These are phyloP conservation scores for Drosophila neonasuta DNA, from an alignment of 2,888 invertebrate species.

Conservation along the genomic window DNA sequence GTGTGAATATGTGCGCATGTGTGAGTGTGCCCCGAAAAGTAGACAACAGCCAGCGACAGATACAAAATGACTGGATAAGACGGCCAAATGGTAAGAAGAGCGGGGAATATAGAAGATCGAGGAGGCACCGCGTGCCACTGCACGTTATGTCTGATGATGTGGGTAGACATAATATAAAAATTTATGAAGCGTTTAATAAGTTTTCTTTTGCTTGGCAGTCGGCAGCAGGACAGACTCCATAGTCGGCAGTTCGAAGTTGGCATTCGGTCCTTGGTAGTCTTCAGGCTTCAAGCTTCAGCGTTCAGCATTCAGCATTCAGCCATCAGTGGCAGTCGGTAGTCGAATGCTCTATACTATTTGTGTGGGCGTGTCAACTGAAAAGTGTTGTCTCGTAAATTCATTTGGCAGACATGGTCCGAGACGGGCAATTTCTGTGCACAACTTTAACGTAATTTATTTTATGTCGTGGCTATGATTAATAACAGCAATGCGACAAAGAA, in stretches of 20 bases:
- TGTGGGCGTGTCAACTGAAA: constrained; percentile 68
- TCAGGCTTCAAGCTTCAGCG: background rate
- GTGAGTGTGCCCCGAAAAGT: constrained; percentile 56
- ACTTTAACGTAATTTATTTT: constrained; percentile 75
- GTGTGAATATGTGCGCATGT: constrained; percentile 16
- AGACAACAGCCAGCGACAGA: constrained; percentile 67
- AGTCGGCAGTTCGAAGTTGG: constrained; percentile 17
- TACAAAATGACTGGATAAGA: constrained; percentile 72
- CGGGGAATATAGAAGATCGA: constrained; percentile 36
- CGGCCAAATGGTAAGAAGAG: constrained; percentile 35
- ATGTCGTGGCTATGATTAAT: constrained; percentile 75
- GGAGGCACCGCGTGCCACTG: constrained; percentile 40
- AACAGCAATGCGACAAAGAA: constrained; percentile 58
- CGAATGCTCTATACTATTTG: constrained; percentile 43
- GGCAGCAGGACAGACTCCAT: constrained; percentile 20
- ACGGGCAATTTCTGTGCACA: constrained; percentile 59
- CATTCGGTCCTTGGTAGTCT: background rate
- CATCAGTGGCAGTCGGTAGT: constrained; percentile 44
- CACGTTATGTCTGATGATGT: constrained; percentile 78
- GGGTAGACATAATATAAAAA: constrained; percentile 79
- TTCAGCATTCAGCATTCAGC: too few relatives aligned
- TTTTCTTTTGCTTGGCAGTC: constrained; percentile 64
- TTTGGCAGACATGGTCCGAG: constrained; percentile 57
- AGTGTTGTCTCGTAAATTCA: constrained; percentile 77
- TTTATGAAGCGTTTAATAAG: constrained; percentile 80